Conservation (phyloP, 2,797 vertebrate species). For the Muscicapa comitata region DNA sequence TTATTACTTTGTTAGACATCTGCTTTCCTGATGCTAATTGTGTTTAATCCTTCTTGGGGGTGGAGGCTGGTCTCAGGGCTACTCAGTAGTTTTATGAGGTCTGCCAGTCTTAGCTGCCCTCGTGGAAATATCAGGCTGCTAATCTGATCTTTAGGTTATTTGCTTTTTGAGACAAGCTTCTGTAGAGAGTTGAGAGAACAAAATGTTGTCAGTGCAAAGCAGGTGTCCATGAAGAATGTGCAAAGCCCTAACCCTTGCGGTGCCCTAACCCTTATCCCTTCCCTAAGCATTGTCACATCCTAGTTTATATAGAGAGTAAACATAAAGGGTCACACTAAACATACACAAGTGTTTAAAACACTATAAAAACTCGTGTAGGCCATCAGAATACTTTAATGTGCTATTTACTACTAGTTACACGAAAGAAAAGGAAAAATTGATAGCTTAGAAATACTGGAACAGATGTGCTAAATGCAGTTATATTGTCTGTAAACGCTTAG, state of each 20-base stretch:
- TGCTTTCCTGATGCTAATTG: slow-evolving; percentile 51
- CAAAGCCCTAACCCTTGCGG: too few species aligned
- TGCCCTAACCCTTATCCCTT: neutral
- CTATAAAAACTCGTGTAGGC: neutral
- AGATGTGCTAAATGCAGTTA: neutral
- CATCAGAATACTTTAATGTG: neutral
- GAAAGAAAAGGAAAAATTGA: neutral
- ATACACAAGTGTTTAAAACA: neutral
- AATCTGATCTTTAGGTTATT: slow-evolving; percentile 15
- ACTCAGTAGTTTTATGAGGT: neutral
- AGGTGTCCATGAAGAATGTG: neutral
- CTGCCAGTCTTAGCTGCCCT: slow-evolving; percentile 3
- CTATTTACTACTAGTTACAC: neutral
- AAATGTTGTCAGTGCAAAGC: neutral
- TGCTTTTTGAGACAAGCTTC: slow-evolving; percentile 1
- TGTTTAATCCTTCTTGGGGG: slow-evolving; percentile 33
- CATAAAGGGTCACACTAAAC: neutral
- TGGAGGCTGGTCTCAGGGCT: neutral
- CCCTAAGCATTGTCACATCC: rapidly evolving
- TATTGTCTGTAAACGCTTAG: neutral
- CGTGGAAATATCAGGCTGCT: neutral
- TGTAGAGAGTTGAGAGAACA: neutral
- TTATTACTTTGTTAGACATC: slow-evolving; percentile 35
- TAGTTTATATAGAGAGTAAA: neutral
- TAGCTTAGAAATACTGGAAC: neutral